Evolutionary conservation across 2,888 invertebrate genomes (phyloP), one percentile per base, ranked within the genome.

Genomic region (Tolmerus cingulatus): DNA sequence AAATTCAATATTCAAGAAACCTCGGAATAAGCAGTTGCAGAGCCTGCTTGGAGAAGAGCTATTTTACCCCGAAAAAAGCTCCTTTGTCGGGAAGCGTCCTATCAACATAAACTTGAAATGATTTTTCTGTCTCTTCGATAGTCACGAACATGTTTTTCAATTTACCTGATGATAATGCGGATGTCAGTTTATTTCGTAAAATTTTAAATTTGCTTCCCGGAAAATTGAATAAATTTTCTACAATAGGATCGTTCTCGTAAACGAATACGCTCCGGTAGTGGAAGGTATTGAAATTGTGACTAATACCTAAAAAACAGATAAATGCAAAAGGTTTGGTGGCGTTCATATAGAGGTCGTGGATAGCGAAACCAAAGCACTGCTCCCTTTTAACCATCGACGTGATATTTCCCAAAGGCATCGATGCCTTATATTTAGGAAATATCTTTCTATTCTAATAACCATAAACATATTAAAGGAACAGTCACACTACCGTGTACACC

Each of bases 161-260:
- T 91, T 95, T 96, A 7, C 94, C 95, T 0, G 95, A 94, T 0
- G 96, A 94, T 90, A 96, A 96, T 0, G 95, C 94, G 0, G 96
- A 95, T 0, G 95, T 94, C 90, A 96, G 91, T 89, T 95, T 95
- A 0, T 93, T 89, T 19, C 96, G 93, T 37, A 96, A 91, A 79
- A 92, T 93, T 90, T 94, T 95, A 96, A 96, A 96, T 82, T 93
- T 93, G 55, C 5, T 92, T 0, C 94, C 95, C 78, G 93, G 93
- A 74, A 94, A 90, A 87, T 94, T 93, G 89, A 95, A 95, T 5
- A 96, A 91, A 91, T 95, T 94, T 0, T 93, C 94, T 8, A 95
- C 94, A 51, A 95, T 89, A 0, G 94, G 95, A 91, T 95, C 95
- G 19, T 93, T 91, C 85, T 95, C 95, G 87, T 95, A 95, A 82